Base-by-base conservation (phyloP, 2,113 vertebrate species). In the Desmodus rotundus region DNA sequence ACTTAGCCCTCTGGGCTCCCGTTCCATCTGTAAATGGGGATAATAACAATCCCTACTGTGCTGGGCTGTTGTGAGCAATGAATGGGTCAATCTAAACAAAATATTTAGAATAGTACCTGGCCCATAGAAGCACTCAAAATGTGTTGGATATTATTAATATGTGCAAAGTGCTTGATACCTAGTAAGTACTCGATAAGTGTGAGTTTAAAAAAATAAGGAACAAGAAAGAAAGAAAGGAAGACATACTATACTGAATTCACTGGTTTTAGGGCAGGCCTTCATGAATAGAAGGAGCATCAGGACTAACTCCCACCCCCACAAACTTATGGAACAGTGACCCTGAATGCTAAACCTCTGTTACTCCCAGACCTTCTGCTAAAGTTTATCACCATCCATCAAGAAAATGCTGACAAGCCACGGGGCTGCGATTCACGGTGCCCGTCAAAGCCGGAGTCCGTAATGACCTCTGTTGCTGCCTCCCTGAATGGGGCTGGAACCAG, bases 381-480 rank as follows among this genome's bases (percentile, higher is more conserved):
- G 50, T 92, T 92, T 61, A 78, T 92, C 84, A 82, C 33, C 45
- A 93, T 96, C 82, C 38, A 84, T 96, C 95, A 95, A 58, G 82
- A 80, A 95, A 70, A 81, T 45, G 50, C 38, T 0, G 7, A 70
- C 92, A 83, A 93, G 67, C 78, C 54, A 86, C 73, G 93, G 96
- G 92, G 67, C 82, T 92, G 19, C 91, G 70, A 96, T 91, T 97
- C 82, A 91, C 4, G 0, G 26, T 54, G 72, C 36, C 77, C 54
- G 61, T 93, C 86, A 91, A 68, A 94, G 47, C 38, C 50, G 50
- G 56, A 38, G 22, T 56, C 13, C 9, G 3, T n/a, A 89, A 84
- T 95, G 93, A 93, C 82, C 54, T 91, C 47, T 15, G 12, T 82
- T 74, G 19, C 68, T 78, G 67, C 33, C 58, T 92, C 68, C 68